phyloP scores from a whole-genome alignment of 1,140 invertebrate species.

The Drosophila tropicalis region DNA sequence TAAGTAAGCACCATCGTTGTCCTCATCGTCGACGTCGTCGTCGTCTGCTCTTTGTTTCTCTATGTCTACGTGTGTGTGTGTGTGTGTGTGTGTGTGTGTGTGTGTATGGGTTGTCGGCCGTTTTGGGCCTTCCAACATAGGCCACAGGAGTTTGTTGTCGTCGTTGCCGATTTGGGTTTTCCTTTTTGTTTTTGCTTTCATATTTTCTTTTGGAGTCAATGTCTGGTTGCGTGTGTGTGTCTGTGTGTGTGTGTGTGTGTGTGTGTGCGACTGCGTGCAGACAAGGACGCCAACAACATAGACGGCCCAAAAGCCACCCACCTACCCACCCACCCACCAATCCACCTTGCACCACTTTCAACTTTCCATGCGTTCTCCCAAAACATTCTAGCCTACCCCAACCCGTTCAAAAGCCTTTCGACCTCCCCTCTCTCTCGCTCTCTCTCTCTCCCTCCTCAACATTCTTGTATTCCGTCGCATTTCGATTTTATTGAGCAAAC shows the following conservation, averaged over 20 bases:
- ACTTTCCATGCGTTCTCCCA: slow-evolving; percentile 22
- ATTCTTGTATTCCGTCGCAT: slow-evolving; percentile 45
- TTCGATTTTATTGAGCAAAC: slow-evolving; percentile 83
- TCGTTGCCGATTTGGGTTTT: slow-evolving; percentile 32
- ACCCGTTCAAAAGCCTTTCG: not conserved
- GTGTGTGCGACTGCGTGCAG: slow-evolving; percentile 71
- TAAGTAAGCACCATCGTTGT: slow-evolving; percentile 19
- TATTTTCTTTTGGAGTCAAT: slow-evolving; percentile 32
- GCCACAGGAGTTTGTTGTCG: slow-evolving; percentile 22
- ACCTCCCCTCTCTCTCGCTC: too few relatives aligned
- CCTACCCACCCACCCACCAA: slow-evolving; percentile 7
- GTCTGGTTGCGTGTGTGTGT: slow-evolving; percentile 33
- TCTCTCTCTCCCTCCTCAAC: not conserved
- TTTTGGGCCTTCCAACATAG: slow-evolving; percentile 23
- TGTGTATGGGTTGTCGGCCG: slow-evolving; percentile 47
- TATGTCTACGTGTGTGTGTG: slow-evolving; percentile 22
- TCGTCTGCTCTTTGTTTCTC: slow-evolving; percentile 45
- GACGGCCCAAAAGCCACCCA: too few relatives aligned
- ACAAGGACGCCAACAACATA: slow-evolving; percentile 31
- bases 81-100: slow-evolving; percentile 40
- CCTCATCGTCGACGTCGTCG: slow-evolving; percentile 34
- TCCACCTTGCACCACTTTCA: slow-evolving; percentile 4
- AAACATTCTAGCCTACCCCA: not conserved
- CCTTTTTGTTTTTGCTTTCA: slow-evolving; percentile 20
- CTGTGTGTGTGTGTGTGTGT: slow-evolving; percentile 44